Base-by-base conservation (phyloP, 2,888 invertebrate genomes). In the Troglohyphantes excavatus region DNA sequence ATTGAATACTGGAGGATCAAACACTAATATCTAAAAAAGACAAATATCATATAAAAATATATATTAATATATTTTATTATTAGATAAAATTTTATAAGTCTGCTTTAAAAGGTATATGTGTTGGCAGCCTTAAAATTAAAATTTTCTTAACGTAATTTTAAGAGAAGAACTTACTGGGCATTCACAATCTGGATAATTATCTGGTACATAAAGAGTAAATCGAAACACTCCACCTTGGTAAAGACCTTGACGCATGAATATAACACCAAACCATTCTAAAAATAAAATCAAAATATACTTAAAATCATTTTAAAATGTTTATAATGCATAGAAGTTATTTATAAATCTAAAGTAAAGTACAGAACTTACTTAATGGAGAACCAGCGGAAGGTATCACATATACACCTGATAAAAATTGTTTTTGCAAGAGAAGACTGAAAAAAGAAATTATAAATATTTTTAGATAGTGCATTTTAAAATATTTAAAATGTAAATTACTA, bases 381-480 rank as follows among this genome's bases (percentile, higher is more conserved):
- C 96, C 96, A 93, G 96, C 96, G 70, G 98, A 97, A 86, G 98
- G 98, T 93, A 98, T 97, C 21, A 98, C 97, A 94, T 98, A 98
- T 89, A 98, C 95, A 75, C 98, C 98, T 92, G 96, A 96, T 92
- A 98, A 94, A 93, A 96, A 96, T 94, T 98, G 97, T 78, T 96
- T 96, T 93, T 96, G 96, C 91, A 97, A 94, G 95, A 97, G 96
- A 93, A 97, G 96, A 93, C 97, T 97, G 93, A 91, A 95, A 75
- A 76, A 79, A 9, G 29, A 81, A 43, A 29, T 19, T 33, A 9
- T 11, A 73, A 26, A 27, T 61, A 0, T 17, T n/a, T 2, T 27
- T 39, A n/a, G 26, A 3, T 17, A 39, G 19, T n/a, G n/a, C n/a
- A n/a, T n/a, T n/a, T n/a, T n/a, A 39, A 19, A 0, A 5, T 72